Base-by-base conservation (phyloP, 2,797 vertebrate genomes). In the Sebastes minor region DNA sequence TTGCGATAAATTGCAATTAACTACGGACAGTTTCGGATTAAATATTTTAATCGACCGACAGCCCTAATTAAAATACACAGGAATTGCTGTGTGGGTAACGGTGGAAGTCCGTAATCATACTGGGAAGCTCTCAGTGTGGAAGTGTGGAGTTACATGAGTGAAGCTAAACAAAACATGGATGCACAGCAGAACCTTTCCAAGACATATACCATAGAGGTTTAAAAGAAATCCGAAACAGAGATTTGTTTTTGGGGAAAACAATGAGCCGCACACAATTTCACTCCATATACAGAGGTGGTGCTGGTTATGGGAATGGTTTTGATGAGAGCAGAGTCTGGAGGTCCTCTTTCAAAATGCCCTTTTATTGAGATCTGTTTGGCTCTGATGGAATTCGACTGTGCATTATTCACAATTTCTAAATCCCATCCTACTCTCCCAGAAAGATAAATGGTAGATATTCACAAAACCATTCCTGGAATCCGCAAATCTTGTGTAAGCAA, bases 381-480 rank as follows among this genome's bases (percentile, higher is more conserved):
- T 73, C 59, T 28, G 59, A 60, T 69, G 62, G 71, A 76, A 74
- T 78, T 76, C 2, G 1, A 38, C 68, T 23, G n/a, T 56, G 42
- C 38, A 67, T 85, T 74, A 42, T 74, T 85, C 69, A 85, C 68
- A 83, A 85, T 80, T 73, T 69, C 59, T 53, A 78, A 76, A 86
- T 80, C 78, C 78, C 81, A 78, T 86, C 69, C 53, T 62, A 65
- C 74, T 93, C 90, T 92, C 89, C 87, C 83, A 89, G 80, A 91
- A 91, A 94, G 86, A 92, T 93, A 85, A 84, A 71, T 78, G 77
- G 76, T 57, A 86, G 91, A 95, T 91, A 91, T 88, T 89, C 38
- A 76, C 77, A 84, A 22, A 82, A 83, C 53, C 63, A 88, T 85
- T 88, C 81, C 76, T 89, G 75, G 83, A 81, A 88, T 91, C 80